Evolutionary conservation across 2,797 vertebrate species (phyloP).

Genomic region (Fistularia tabacaria): DNA sequence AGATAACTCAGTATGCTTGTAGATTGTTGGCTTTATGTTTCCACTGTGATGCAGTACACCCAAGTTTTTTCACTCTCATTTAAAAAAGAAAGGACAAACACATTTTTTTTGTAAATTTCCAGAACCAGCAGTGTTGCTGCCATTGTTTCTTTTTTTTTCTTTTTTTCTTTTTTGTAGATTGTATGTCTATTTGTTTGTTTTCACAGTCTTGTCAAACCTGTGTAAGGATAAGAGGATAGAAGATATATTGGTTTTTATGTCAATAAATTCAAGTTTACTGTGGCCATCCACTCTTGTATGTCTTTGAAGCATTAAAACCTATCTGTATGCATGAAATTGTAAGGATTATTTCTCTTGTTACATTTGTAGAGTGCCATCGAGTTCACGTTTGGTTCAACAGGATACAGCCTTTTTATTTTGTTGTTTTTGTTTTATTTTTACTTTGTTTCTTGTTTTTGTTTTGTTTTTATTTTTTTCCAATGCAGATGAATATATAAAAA

Average conservation of each 20-base stretch:
- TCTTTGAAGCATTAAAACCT: conserved; percentile 86
- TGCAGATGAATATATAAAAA: neutral
- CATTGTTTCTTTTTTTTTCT: conserved; percentile 60
- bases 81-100: conserved; percentile 37
- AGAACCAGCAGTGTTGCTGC: conserved; percentile 72
- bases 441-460: too few species aligned
- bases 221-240: conserved; percentile 87
- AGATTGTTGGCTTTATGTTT: conserved; percentile 58
- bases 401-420: neutral
- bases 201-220: conserved; percentile 86
- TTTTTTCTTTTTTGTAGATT: conserved; percentile 64
- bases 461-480: too few species aligned
- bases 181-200: conserved; percentile 71
- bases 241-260: conserved; percentile 83
- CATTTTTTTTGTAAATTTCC: conserved; percentile 73
- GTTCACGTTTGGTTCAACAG: conserved; percentile 50
- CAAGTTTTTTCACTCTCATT: conserved; percentile 64
- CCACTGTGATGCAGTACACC: conserved; percentile 63
- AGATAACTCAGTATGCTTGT: conserved; percentile 68
- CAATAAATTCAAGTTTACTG: conserved; percentile 96
- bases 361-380: conserved; percentile 57
- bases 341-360: conserved; percentile 76
- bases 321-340: conserved; percentile 86
- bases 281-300: conserved; percentile 87
- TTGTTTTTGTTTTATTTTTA: neutral